Evolutionary conservation across 2,888 invertebrate genomes (phyloP).

Genomic region (Philaethria dido): DNA sequence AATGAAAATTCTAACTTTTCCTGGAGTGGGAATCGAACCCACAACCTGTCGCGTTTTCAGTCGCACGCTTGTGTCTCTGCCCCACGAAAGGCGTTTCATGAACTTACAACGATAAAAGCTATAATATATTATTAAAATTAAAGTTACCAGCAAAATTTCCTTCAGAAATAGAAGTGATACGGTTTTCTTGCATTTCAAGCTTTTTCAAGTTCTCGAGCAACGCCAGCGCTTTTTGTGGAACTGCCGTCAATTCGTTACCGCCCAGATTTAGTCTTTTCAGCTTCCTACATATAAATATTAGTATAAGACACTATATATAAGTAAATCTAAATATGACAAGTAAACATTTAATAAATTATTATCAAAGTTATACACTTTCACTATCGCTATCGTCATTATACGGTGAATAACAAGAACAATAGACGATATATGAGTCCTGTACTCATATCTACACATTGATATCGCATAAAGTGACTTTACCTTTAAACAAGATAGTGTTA

Average conservation of each 20-base stretch:
- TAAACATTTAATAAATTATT: no score
- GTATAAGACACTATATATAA: neutral
- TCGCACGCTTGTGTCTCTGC: no score
- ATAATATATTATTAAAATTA: neutral
- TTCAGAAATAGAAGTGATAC: constrained; percentile 89
- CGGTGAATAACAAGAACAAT: neutral
- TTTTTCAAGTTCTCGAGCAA: constrained; percentile 92
- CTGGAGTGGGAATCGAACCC: no score
- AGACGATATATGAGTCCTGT: no score
- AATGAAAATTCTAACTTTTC: no score
- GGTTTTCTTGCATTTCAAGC: constrained; percentile 94
- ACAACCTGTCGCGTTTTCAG: no score
- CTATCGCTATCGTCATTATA: neutral
- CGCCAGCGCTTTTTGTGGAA: constrained; percentile 92
- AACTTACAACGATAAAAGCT: no score
- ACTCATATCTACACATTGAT: no score
- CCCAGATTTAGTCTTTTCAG: constrained; percentile 93
- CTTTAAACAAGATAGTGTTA: no score
- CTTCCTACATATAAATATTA: constrained; percentile 80
- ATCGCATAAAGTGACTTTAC: no score
- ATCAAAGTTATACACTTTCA: no score
- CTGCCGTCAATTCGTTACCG: constrained; percentile 89
- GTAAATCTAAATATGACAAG: neutral
- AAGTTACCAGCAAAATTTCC: constrained; percentile 93
- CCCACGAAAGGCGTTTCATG: no score